A percentile compares a stretch with the other conserved stretches of the same genome.
Evolutionary conservation across 2,113 vertebrate genomes (phyloP).

Genomic region (Xenopus tropicalis): UCB_Xtro_10.0 CM004443.2:156205001-156205500

Average conservation of each 20-base stretch:
- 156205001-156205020: slow-evolving; percentile 55
- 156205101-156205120: slow-evolving; percentile 47
- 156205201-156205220: not conserved
- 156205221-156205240: not conserved
- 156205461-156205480: no score
- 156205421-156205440: no score
- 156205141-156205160: slow-evolving; percentile 54
- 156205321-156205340: no score
- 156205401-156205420: no score
- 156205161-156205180: slow-evolving; percentile 29
- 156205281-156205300: no score
- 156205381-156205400: no score
- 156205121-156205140: slow-evolving; percentile 58
- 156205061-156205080: slow-evolving; percentile 54
- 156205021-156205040: slow-evolving; percentile 56
- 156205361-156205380: no score
- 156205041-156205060: slow-evolving; percentile 61
- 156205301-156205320: no score
- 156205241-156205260: not conserved
- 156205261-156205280: not conserved
- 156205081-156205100: slow-evolving; percentile 56
- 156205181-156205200: not conserved
- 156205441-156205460: no score
- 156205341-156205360: no score
- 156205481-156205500: no score